Base-by-base conservation (phyloP, 2,888 invertebrate species). In the Drosophila diplacantha region DNA sequence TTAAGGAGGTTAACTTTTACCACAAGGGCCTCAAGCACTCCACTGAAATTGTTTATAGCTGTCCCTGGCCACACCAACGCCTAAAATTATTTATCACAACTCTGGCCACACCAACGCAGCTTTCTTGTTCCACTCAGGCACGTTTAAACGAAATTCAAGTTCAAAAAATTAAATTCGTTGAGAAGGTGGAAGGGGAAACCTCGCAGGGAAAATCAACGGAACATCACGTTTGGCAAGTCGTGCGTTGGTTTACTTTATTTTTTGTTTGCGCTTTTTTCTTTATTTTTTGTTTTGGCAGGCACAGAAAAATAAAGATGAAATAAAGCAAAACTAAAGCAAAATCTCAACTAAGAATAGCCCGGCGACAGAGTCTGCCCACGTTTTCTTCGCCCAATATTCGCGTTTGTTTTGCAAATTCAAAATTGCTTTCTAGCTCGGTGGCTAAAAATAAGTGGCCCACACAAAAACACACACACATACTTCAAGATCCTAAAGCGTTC, bases 191-290 rank as follows among this genome's bases (percentile, higher is more conserved):
- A 41, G 47, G 20, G 20, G 38, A 34, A 47, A 51, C 34, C 64
- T 57, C 47, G 41, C 59, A 22, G 35, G 62, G 35, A 41, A 47
- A 46, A 32, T 39, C 57, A 66, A 56, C 47, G 57, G 59, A 74
- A 63, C 70, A 64, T 81, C 81, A 81, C 81, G 82, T 81, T 82
- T 78, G 62, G 55, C 62, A 47, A 72, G 73, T 77, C 82, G 75
- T 75, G 74, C 73, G 65, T 66, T 69, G 50, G 59, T 38, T 65
- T 29, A 60, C 63, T 46, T 53, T 22, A 3, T 22, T 39, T 55
- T 53, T 71, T 7, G 29, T 58, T 20, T 64, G 51, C 20, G 34
- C n/a, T 24, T 64, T 54, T 34, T 38, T 60, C 60, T 41, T 32
- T 31, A 12, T 22, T 24, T 52, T 31, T 52, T 24, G 26, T 35